Evolutionary conservation across 2,797 vertebrate species (phyloP), one percentile per base, ranked within the genome.

Genomic region (Nyctibius grandis): DNA sequence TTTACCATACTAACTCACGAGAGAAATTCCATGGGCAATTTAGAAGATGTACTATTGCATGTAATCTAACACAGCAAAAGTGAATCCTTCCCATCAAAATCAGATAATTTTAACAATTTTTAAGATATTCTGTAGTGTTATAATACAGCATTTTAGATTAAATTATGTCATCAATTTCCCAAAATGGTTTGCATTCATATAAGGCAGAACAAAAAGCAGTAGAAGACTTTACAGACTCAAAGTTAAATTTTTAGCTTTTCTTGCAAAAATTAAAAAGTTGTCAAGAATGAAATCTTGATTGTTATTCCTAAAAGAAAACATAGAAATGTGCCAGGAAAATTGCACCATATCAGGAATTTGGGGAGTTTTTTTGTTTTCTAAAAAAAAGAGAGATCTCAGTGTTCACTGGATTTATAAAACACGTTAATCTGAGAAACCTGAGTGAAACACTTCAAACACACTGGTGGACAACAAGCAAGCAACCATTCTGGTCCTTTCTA

Each of bases 321-420:
- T 76, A 97, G 93, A 97, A 96, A 97, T 34, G 42, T 97, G 97
- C 94, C 88, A 96, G 91, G 93, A 97, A 96, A 97, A 91, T 79
- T 82, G 97, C 95, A 95, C 94, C 75, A 19, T 93, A 78, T 94
- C 54, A 70, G 78, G 65, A 92, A 54, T 93, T 85, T 15, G 25
- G 90, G 67, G 50, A 72, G 59, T 33, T 57, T n/a, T 88, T 72
- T 61, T 70, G 23, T 85, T 83, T 82, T 61, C 60, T 93, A 54
- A 94, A 93, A 96, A 96, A 93, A 92, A n/a, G 57, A 91, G 80
- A 67, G 75, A 90, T 75, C 85, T 93, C 81, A 75, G 54, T 93
- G 88, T 81, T 93, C 50, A 76, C 64, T 88, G 79, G 87, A 88
- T 91, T 94, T 96, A 97, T 86, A 96, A 97, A 97, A 97, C 48